Percentiles rank a stretch among this genome's conserved stretches.
Conservation (phyloP, 1,140 invertebrate genomes). For the Bombus waltoni region DNA sequence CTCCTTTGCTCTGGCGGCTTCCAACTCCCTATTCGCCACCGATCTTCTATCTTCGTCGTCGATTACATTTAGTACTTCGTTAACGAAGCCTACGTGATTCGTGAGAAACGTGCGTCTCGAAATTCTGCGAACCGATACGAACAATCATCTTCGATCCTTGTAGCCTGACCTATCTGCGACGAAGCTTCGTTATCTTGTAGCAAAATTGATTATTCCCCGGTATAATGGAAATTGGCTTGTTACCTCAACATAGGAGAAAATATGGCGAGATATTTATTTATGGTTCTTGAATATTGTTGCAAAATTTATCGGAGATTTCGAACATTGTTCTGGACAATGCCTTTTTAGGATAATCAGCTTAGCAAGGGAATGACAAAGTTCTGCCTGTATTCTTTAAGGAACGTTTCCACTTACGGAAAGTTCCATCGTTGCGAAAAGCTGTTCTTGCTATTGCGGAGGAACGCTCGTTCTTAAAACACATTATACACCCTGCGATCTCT, state of each 20-base stretch:
- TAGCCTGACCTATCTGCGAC: neutral
- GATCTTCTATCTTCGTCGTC: neutral
- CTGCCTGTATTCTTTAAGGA: too few species aligned
- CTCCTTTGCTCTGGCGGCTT: slow-evolving; percentile 7
- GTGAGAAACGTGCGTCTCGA: neutral
- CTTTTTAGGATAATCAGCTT: too few species aligned
- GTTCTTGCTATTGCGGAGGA: too few species aligned
- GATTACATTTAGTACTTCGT: slow-evolving; percentile 4
- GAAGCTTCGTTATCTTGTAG: neutral
- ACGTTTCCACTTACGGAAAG: too few species aligned
- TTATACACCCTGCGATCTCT: too few species aligned
- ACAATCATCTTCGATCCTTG: neutral
- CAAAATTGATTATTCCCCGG: neutral
- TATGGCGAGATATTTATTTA: neutral
- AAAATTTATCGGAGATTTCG: too few species aligned
- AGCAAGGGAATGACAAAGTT: too few species aligned
- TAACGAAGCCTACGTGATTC: neutral
- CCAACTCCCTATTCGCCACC: neutral
- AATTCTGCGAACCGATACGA: neutral
- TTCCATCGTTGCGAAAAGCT: too few species aligned
- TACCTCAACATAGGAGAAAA: neutral
- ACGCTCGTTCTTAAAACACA: too few species aligned
- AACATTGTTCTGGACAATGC: too few species aligned
- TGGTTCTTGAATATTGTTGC: neutral
- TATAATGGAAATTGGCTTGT: neutral